Percentiles rank a stretch among this genome's conserved stretches.
phyloP scores from a whole-genome alignment of 2,113 vertebrate species.

The Corythoichthys intestinalis region DNA sequence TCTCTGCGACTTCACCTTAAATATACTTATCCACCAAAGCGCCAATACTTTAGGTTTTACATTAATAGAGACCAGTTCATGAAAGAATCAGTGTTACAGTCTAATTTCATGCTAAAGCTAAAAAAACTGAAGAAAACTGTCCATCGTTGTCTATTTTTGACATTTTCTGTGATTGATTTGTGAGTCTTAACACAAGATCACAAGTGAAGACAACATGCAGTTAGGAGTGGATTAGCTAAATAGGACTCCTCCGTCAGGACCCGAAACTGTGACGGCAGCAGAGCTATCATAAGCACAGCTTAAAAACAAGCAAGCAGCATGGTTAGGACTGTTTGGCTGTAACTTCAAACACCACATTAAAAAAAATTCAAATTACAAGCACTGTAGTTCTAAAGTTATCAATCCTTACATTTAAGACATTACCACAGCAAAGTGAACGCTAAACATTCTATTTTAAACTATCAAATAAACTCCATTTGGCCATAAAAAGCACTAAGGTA shows the following conservation, averaged over 20 bases:
- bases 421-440: too few species aligned
- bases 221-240: slow-evolving; percentile 46
- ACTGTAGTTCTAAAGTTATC: not conserved
- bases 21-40: not conserved
- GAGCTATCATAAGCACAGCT: slow-evolving; percentile 36
- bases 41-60: not conserved
- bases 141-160: not conserved
- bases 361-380: not conserved
- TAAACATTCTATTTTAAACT: too few species aligned
- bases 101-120: not conserved
- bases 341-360: not conserved
- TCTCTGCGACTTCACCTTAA: not conserved
- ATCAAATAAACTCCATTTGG: too few species aligned
- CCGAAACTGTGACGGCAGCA: slow-evolving; percentile 45
- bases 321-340: not conserved
- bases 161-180: not conserved
- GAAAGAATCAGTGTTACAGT: not conserved
- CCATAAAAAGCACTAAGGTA: too few species aligned
- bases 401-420: too few species aligned
- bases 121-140: not conserved
- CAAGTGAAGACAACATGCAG: slow-evolving; percentile 19
- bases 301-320: slow-evolving; percentile 8
- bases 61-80: not conserved
- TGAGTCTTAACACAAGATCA: slow-evolving; percentile 9
- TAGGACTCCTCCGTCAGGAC: slow-evolving; percentile 23